Conservation (phyloP, 2,888 invertebrate genomes). For the Microdon myrmicae region DNA sequence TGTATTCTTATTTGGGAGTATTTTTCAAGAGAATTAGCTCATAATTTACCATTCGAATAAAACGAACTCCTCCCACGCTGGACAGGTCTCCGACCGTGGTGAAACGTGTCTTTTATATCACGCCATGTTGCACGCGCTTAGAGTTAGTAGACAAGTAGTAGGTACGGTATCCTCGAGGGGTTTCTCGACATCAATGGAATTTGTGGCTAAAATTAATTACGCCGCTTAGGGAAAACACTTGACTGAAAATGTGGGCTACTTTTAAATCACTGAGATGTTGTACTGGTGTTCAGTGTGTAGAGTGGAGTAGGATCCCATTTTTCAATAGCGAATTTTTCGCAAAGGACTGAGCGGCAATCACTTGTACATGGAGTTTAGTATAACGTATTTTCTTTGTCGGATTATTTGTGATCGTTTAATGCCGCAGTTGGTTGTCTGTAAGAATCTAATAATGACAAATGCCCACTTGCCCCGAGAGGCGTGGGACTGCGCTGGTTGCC, state of each 20-base stretch:
- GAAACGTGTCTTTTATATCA: conserved; percentile 22
- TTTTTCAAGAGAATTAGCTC: conserved; percentile 48
- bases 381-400: too few relatives aligned
- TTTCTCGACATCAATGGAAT: conserved; percentile 37
- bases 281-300: conserved; percentile 44
- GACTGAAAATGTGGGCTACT: conserved; percentile 45
- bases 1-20: conserved; percentile 40
- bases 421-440: too few relatives aligned
- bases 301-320: conserved; percentile 47
- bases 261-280: conserved; percentile 48
- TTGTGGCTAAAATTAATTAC: conserved; percentile 43
- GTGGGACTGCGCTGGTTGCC: too few relatives aligned
- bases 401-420: too few relatives aligned
- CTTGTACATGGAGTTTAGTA: too few relatives aligned
- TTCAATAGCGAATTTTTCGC: conserved; percentile 25
- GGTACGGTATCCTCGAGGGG: conserved; percentile 30
- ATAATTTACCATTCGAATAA: conserved; percentile 42
- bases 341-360: conserved; percentile 2
- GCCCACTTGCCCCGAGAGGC: too few relatives aligned
- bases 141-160: too few relatives aligned
- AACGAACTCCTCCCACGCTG: conserved; percentile 40
- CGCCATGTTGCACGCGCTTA: conserved; percentile 29
- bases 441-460: too few relatives aligned
- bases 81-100: conserved; percentile 24
- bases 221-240: conserved; percentile 52